These are phyloP conservation scores for Tachysurus vachellii DNA, from an alignment of 2,113 vertebrate genomes.

Conservation along the genomic window DNA sequence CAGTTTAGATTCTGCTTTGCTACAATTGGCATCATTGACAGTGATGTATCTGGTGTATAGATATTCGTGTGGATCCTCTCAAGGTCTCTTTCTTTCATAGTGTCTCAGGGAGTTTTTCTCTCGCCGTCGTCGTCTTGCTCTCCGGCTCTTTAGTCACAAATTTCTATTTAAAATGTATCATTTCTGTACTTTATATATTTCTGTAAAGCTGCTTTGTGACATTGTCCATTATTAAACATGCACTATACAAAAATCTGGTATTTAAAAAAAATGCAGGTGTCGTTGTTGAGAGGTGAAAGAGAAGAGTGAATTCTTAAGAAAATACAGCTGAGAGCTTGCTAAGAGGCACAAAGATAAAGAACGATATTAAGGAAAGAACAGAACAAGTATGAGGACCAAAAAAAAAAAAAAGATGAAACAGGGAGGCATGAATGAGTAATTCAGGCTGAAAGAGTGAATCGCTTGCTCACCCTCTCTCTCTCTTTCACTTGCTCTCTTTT, in stretches of 20 bases:
- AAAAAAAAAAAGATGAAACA: conserved; percentile 53
- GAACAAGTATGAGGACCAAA: conserved; percentile 11
- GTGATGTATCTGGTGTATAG: not conserved
- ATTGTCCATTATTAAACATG: too few relatives aligned
- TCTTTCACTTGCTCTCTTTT: conserved; percentile 57
- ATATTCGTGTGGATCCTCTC: too few relatives aligned
- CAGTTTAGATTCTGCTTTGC: not conserved
- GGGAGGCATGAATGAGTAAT: conserved; percentile 70
- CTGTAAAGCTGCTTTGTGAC: too few relatives aligned
- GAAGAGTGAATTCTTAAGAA: not conserved
- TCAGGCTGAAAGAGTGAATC: conserved; percentile 72
- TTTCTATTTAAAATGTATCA: too few relatives aligned
- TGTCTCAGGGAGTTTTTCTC: too few relatives aligned
- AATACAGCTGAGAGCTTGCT: not conserved
- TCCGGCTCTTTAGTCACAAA: too few relatives aligned
- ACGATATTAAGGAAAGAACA: conserved; percentile 1
- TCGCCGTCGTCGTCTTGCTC: too few relatives aligned
- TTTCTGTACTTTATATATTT: too few relatives aligned
- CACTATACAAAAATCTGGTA: too few relatives aligned
- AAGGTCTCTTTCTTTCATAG: too few relatives aligned
- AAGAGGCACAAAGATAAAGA: not conserved
- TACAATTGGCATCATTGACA: not conserved
- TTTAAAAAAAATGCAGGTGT: too few relatives aligned
- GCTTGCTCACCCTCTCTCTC: conserved; percentile 52
- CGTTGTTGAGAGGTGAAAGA: not conserved